Base-by-base conservation (phyloP, 1,140 invertebrate genomes). In the Conus ventricosus region DNA sequence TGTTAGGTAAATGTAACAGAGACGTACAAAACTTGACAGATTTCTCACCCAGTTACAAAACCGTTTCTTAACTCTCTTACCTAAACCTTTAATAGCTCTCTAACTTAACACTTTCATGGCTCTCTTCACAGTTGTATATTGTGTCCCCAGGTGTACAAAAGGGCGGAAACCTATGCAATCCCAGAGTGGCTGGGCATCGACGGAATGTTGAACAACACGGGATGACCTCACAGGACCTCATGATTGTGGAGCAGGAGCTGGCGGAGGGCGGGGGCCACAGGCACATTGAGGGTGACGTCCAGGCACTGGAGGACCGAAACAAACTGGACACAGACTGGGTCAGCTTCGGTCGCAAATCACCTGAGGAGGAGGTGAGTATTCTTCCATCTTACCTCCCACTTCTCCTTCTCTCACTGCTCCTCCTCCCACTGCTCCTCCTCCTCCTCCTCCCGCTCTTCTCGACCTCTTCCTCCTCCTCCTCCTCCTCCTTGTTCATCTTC, bases 351-450 rank as follows among this genome's bases (percentile, higher is more conserved):
- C 11, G 67, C 8, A 8, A 13, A 8, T 4, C 20, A 76, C 78
- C 91, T 25, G 85, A 90, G 20, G 85, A 88, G 55, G 90, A 91
- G 54, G 71, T 92, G 54, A 83, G 11, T 71, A 7, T 13, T n/a
- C 67, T 71, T 71, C 67, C 67, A 20, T 71, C 67, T 71, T 60
- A 11, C 57, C 15, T 60, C 15, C 15, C 57, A 60, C 8, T 60
- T 60, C 57, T 60, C 57, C 57, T 60, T 15, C 57, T 60, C 57
- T 60, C 15, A 8, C 57, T 60, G 8, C 57, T 60, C 15, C 57
- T 60, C 5, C 15, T 60, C 4, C 57, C 15, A 11, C 15, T 60
- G 57, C 15, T 60, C 15, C 57, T 15, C 15, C 8, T 11, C 8
- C 57, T 8, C 15, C 57, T 15, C 15, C 8, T 11, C 8, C 57